Evolutionary conservation across 2,888 invertebrate species (phyloP).

Genomic region (Seladonia tumulorum): DNA sequence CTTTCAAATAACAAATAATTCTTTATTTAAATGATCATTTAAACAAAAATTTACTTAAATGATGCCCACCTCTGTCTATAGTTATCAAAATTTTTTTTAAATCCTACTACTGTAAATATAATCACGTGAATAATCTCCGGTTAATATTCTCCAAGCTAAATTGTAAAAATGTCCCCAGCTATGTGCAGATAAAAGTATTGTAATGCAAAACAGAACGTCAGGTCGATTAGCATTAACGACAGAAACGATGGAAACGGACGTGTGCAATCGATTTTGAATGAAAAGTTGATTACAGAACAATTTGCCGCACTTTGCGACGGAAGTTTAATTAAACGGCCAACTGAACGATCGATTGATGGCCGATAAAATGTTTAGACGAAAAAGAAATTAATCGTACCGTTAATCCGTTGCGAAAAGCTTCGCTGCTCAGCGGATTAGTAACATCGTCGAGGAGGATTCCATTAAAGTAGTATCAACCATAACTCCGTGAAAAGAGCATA

Average conservation of each 20-base stretch:
- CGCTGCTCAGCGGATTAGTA: not conserved
- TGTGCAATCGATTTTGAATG: not conserved
- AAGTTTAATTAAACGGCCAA: slow-evolving; percentile 24
- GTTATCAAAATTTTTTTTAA: too few species aligned
- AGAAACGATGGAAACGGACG: not conserved
- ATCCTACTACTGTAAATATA: not conserved
- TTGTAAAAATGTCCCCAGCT: not conserved
- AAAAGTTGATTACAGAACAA: slow-evolving; percentile 23
- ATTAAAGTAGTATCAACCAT: not conserved
- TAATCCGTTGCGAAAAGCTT: not conserved
- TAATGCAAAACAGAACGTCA: not conserved
- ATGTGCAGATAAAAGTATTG: not conserved
- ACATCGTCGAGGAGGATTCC: not conserved
- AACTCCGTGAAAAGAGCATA: not conserved
- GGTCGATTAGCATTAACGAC: not conserved
- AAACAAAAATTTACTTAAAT: too few species aligned
- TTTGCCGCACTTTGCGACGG: slow-evolving; percentile 8
- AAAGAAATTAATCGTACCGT: slow-evolving; percentile 3
- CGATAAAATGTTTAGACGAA: not conserved
- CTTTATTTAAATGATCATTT: too few species aligned
- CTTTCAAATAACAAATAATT: too few species aligned
- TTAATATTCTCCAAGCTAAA: not conserved
- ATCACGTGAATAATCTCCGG: not conserved
- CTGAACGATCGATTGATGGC: slow-evolving; percentile 15
- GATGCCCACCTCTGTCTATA: too few species aligned